Evolutionary conservation across 2,113 vertebrate genomes (phyloP).

Genomic region (Lamprologus lemairii): DNA sequence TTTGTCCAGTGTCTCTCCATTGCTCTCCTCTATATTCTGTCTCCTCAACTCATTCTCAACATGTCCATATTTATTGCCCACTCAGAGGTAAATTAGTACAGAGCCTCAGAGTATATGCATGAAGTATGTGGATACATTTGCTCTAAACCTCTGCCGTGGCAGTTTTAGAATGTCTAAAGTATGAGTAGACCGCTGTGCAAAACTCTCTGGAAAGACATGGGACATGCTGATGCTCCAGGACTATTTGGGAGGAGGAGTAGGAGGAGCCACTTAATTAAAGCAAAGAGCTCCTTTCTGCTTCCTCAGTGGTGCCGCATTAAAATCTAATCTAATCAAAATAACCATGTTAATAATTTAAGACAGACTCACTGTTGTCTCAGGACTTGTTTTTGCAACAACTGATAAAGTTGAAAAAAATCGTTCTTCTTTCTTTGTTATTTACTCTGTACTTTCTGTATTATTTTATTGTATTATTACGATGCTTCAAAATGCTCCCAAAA

Average conservation of each 20-base stretch:
- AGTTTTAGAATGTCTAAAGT: neutral
- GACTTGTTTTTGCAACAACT: neutral
- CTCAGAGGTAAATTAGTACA: neutral
- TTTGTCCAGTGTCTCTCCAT: neutral
- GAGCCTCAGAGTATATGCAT: neutral
- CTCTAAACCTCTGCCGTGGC: neutral
- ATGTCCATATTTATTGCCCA: neutral
- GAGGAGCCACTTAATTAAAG: conserved; percentile 39
- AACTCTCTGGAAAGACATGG: neutral
- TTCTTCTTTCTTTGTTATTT: neutral
- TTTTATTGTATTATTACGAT: neutral
- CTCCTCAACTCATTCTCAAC: neutral
- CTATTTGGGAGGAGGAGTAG: neutral
- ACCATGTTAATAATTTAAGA: neutral
- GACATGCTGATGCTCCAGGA: neutral
- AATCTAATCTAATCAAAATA: conserved; percentile 9
- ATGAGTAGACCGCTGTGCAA: neutral
- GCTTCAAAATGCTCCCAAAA: neutral
- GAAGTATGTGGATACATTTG: neutral
- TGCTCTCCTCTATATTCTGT: neutral
- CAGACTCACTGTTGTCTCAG: neutral
- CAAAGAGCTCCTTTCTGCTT: neutral
- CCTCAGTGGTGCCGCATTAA: neutral
- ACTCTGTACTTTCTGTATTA: neutral
- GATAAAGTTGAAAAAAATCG: neutral